Base-by-base conservation (phyloP, 2,888 invertebrate species). In the Thelaira solivaga region DNA sequence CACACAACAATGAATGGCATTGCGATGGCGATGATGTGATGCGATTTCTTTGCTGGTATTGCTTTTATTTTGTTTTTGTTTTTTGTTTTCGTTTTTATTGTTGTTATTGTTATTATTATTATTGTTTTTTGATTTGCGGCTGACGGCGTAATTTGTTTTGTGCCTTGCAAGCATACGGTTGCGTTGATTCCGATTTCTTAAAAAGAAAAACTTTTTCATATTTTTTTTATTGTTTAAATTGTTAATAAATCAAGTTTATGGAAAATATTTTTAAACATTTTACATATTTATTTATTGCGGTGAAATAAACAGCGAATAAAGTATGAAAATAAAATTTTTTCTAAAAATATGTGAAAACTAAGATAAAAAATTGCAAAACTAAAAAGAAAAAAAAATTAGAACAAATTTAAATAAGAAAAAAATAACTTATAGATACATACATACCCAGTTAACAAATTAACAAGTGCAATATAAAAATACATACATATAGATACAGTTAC, bases 121-220 rank as follows among this genome's bases (percentile, higher is more conserved):
- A 64, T 64, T 72, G 29, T 47, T 78, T 68, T 59, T 51, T 64
- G 49, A 73, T 65, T 80, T 72, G 72, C 68, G 68, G 68, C 71
- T 55, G 78, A 72, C 73, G 65, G 53, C 80, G 75, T 80, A 79
- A 80, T 80, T 80, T 81, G 78, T 81, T 80, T 81, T 80, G 80
- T 81, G 81, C 81, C 81, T 81, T 81, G 76, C 71, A 80, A 81
- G 77, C 80, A 80, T 76, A 80, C 80, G 80, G 80, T 75, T 80
- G 80, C 75, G 53, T 77, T 80, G 53, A 75, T 67, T 55, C 34
- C 61, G 57, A 64, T 72, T 73, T 71, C 57, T 73, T 76, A 2
- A 24, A 31, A 51, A 31, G 11, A 24, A 20, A 47, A 49, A 13
- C 2, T 18, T 36, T 16, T 31, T 45, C 4, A 10, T 13, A 4